Evolutionary conservation across 2,797 vertebrate species (phyloP), one percentile per base, ranked within the genome.

Genomic region (Salmo trutta): DNA sequence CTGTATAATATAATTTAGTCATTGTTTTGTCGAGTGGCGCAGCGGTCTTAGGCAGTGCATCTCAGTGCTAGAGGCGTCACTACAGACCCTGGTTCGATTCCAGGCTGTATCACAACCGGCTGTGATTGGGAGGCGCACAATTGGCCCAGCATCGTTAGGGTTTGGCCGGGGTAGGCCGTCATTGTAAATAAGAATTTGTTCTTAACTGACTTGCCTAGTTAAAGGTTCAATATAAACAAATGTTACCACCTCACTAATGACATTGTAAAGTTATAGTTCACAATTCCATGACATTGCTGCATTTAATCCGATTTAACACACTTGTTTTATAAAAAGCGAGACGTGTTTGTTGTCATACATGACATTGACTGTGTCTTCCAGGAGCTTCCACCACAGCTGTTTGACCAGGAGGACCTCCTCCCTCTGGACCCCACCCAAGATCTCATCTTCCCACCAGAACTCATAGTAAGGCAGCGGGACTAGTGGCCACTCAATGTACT

Each of bases 401-500:
- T 96, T 80, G 82, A 87, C 19, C 84, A 89, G 85, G 92, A 93
- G 0, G 91, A 93, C 7, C 94, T 98, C 74, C 89, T 94, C 73
- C 95, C 95, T 0, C 86, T 97, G 85, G 97, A 99, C 78, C 93
- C 95, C 0, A 97, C 96, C 0, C 97, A 99, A 84, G 97, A 98
- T 77, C 93, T 96, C 79, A 96, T 98, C 90, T 98, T 98, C 84
- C 97, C 97, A 73, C 97, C 97, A 36, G 96, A 97, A 77, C 94
- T 99, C 71, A 93, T 96, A 73, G 96, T 97, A 91, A 91, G 95
- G 78, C 31, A 14, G 3, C 64, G 21, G 64, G 24, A 47, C 33
- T 7, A 33, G 5, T 21, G 1, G 15, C 7, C 17, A 54, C 8
- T 6, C 24, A 27, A 8, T 27, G 52, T 24, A 16, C 14, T 15